Evolutionary conservation across 2,113 vertebrate species (phyloP), one percentile per base, ranked within the genome.

Genomic region (Pelmatolapia mariae): DNA sequence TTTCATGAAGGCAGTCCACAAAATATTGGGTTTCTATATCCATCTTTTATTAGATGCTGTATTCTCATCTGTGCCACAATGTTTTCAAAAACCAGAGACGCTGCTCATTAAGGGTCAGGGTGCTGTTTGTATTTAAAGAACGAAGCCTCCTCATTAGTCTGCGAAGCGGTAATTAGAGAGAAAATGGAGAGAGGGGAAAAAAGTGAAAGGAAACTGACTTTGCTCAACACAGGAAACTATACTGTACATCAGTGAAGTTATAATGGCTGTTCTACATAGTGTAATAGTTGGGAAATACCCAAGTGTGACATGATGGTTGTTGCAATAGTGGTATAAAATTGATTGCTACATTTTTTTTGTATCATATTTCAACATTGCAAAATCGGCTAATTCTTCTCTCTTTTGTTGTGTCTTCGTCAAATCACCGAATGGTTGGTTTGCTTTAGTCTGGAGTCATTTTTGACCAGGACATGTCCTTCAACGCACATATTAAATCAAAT

Each of bases 31-130:
- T 47, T 26, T 10, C 43, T 47, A 16, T 4, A 18, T 47, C 43
- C 43, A 76, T 76, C 24, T 76, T 87, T 89, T 88, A 89, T 89
- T 84, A 66, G 86, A 83, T 2, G 78, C 71, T 73, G 31, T 13
- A 13, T 80, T 82, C 33, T 13, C 15, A 73, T 88, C 85, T 54
- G 56, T 40, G 73, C 66, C 81, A 29, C 85, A 31, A 50, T 91
- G 92, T 92, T 94, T 94, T 92, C 5, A 93, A 91, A 91, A 92
- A 90, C 85, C 29, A 81, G 86, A 80, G 82, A 89, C 53, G 61
- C 89, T 89, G 91, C 89, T 94, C 90, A 94, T 95, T 94, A 92
- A 91, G 80, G 89, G 81, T 90, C 87, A 68, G 89, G 89, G 89
- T 84, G 82, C 82, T 93, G 92, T 94, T 94, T 93, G 87, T 85